Evolutionary conservation across 92 coral and sea anemone species (phyloP), one percentile per base, ranked within the genome.

Genomic region (Zoanthus solanderi): DNA sequence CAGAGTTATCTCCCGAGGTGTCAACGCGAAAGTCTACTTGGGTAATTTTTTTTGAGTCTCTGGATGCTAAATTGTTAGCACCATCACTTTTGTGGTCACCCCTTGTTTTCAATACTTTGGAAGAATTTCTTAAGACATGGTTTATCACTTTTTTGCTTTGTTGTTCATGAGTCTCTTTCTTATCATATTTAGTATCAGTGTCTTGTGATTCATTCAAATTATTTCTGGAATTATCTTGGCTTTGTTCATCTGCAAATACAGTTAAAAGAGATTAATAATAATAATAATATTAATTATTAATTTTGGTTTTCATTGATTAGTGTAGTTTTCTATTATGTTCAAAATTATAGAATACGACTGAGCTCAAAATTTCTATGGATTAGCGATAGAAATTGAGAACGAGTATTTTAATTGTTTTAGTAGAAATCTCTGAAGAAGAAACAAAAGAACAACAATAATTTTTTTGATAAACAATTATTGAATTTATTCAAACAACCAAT

Each of bases 231-330:
- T 65, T 34, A 65, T 65, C 60, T 11, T 14, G 12, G 17, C 42
- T 65, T 80, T 66, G 75, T 66, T 66, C 85, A 44, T 81, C 85
- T 81, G 61, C 6, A 79, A 79, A 10, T 4, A 6, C 9, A 3
- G 45, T 14, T 48, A 5, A 37, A 65, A 44, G 9, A 81, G 7
- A 18, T 4, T 1, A 9, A 1, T 0, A 23, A 23, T 23, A 23
- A 23, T 23, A 23, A 23, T 23, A 23, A 23, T 23, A 23, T 23
- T 23, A 23, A 23, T 23, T 23, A 7, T 57, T 54, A 13, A 12
- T 7, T 7, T 37, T 37, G 42, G 3, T 37, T 4, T 34, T 9
- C 44, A 31, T 34, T 13, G 10, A 23, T 15, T 71, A 0, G 16
- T 83, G 14, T 13, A 31, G 30, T 44, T 17, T 46, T 31, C 9